Percentiles rank a stretch among this genome's conserved stretches.
phyloP scores from a whole-genome alignment of 2,797 vertebrate genomes.

The Uromys caudimaculatus region DNA sequence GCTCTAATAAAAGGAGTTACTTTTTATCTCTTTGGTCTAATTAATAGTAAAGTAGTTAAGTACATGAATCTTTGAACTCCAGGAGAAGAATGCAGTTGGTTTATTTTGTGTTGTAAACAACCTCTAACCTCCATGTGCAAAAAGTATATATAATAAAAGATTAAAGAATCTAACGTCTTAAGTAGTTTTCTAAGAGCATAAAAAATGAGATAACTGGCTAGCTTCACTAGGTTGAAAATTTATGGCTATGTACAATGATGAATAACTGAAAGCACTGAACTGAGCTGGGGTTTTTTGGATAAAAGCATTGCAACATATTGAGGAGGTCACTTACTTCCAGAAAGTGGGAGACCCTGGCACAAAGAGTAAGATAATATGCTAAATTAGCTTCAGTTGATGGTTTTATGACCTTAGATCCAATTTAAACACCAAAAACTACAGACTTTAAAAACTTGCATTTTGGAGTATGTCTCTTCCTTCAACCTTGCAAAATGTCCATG shows the following conservation, averaged over 20 bases:
- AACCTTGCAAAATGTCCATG: not conserved
- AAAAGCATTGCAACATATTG: constrained; percentile 51
- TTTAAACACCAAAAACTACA: constrained; percentile 35
- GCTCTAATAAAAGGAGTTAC: not conserved
- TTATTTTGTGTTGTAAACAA: constrained; percentile 12
- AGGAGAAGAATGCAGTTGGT: not conserved
- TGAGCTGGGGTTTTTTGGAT: constrained; percentile 45
- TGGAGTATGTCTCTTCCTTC: not conserved
- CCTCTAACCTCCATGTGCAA: constrained; percentile 12
- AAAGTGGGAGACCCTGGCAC: constrained; percentile 51
- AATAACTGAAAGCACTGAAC: constrained; percentile 58
- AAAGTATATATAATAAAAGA: constrained; percentile 20
- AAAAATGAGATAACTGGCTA: constrained; percentile 56
- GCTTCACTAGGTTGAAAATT: constrained; percentile 73
- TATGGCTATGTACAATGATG: constrained; percentile 54
- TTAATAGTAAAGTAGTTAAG: not conserved
- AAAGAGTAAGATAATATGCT: constrained; percentile 47
- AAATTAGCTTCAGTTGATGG: constrained; percentile 52
- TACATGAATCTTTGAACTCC: constrained; percentile 14
- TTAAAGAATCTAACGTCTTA: not conserved
- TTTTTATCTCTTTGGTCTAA: not conserved
- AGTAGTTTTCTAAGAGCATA: constrained; percentile 18
- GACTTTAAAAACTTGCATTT: constrained; percentile 7
- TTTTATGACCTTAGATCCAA: constrained; percentile 53
- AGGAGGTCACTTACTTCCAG: constrained; percentile 52